Evolutionary conservation across 2,113 vertebrate genomes (phyloP).

Genomic region (Saguinus imperator): DNA sequence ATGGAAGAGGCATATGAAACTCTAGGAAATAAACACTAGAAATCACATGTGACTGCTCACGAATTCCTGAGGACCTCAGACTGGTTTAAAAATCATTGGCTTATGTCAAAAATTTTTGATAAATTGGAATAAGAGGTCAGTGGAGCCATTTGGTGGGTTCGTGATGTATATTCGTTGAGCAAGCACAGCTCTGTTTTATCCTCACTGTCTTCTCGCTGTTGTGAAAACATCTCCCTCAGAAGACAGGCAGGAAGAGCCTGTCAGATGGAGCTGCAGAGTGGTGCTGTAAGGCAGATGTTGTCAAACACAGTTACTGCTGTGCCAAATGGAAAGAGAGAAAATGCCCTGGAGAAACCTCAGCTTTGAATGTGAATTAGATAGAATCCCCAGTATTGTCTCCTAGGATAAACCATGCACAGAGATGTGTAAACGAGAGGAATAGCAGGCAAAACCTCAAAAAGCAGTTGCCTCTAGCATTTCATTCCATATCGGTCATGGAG

Average conservation of each 20-base stretch:
- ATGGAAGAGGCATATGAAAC: not conserved
- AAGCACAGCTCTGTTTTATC: not conserved
- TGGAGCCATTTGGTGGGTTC: not conserved
- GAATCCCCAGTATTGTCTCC: slow-evolving; percentile 21
- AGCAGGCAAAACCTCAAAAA: not conserved
- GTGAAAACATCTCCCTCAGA: not conserved
- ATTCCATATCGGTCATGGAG: not conserved
- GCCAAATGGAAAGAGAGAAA: slow-evolving; percentile 2
- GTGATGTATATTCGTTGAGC: not conserved
- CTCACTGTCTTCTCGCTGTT: not conserved
- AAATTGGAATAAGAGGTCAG: not conserved
- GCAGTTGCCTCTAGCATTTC: slow-evolving; percentile 9
- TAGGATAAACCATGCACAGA: not conserved
- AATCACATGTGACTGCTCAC: slow-evolving; percentile 3
- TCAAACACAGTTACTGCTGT: slow-evolving; percentile 37
- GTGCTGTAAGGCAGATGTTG: slow-evolving; percentile 37
- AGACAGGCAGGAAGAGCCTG: not conserved
- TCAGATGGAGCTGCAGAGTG: not conserved
- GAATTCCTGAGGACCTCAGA: not conserved
- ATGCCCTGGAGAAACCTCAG: slow-evolving; percentile 27
- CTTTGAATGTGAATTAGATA: not conserved
- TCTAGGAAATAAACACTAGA: not conserved
- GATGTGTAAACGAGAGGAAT: slow-evolving; percentile 1
- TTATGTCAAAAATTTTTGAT: not conserved
- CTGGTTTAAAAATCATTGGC: not conserved